phyloP scores from a whole-genome alignment of 2,888 invertebrate genomes.

The Melanophora roralis region DNA sequence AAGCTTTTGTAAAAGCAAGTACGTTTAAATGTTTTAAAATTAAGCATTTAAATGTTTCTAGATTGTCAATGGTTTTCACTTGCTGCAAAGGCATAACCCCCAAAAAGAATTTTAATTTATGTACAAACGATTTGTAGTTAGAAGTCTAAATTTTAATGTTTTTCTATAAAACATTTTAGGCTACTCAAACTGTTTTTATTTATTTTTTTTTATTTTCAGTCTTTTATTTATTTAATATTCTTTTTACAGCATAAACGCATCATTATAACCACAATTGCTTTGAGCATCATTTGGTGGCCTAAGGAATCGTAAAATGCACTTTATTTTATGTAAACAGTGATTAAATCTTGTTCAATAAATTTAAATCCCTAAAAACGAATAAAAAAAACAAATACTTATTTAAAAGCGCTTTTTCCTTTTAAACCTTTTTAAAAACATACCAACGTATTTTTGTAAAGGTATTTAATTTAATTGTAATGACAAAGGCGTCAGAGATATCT shows the following conservation, averaged over 20 bases:
- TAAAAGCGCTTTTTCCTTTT: too few relatives aligned
- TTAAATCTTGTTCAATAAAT: slow-evolving; percentile 1
- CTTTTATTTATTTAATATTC: background rate
- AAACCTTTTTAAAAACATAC: too few relatives aligned
- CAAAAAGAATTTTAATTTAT: background rate
- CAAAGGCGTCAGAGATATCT: slow-evolving; percentile 3
- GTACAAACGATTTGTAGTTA: slow-evolving; percentile 3
- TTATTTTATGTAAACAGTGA: background rate
- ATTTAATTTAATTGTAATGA: too few relatives aligned
- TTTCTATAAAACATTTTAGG: slow-evolving; percentile 39
- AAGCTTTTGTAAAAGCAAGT: slow-evolving; percentile 27
- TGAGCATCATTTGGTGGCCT: slow-evolving; percentile 1
- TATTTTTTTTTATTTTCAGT: background rate
- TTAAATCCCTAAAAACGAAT: background rate
- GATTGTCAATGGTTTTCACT: too few relatives aligned
- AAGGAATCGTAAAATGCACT: slow-evolving; percentile 20
- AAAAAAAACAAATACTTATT: background rate
- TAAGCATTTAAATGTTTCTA: background rate
- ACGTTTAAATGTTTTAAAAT: background rate
- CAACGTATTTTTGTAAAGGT: too few relatives aligned
- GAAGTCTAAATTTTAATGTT: slow-evolving; percentile 27
- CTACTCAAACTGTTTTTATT: slow-evolving; percentile 60
- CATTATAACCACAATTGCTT: slow-evolving; percentile 3
- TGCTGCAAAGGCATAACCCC: background rate
- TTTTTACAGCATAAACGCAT: slow-evolving; percentile 15